These are phyloP conservation scores for Gymnoscelis rufifasciata DNA, from an alignment of 2,888 invertebrate genomes.

Conservation along the genomic window DNA sequence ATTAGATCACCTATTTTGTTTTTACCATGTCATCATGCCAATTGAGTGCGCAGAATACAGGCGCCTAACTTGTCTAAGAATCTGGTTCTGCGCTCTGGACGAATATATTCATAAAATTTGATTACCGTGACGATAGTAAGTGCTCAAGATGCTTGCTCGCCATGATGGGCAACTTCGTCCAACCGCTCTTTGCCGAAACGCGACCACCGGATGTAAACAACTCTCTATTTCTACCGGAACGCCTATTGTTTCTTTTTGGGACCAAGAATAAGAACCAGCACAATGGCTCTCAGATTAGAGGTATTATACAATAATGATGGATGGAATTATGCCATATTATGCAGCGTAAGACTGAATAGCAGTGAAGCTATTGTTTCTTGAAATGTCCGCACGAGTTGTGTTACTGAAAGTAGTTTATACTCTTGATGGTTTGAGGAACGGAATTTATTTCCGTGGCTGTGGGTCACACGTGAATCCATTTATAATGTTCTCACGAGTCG, in stretches of 20 bases:
- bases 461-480: too few species aligned
- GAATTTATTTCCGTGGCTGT: too few species aligned
- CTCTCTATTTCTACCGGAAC: slow-evolving; percentile 55
- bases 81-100: too few species aligned
- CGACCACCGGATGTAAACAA: slow-evolving; percentile 54
- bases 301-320: slow-evolving; percentile 13
- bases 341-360: slow-evolving; percentile 3
- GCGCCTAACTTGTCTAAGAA: too few species aligned
- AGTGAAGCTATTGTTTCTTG: slow-evolving; percentile 7
- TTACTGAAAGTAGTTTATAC: too few species aligned
- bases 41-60: too few species aligned
- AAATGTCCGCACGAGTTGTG: neutral
- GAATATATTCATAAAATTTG: too few species aligned
- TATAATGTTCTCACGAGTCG: too few species aligned
- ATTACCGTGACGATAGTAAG: too few species aligned
- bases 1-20: too few species aligned
- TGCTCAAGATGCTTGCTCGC: neutral
- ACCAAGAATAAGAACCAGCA: slow-evolving; percentile 3
- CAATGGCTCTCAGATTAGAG: slow-evolving; percentile 19
- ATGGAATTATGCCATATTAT: slow-evolving; percentile 16
- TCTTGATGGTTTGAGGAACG: too few species aligned
- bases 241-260: slow-evolving; percentile 27
- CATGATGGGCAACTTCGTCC: slow-evolving; percentile 8
- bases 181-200: slow-evolving; percentile 41
- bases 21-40: too few species aligned